These are phyloP conservation scores for Canis aureus DNA, from an alignment of 2,113 vertebrate species.

Conservation along the genomic window DNA sequence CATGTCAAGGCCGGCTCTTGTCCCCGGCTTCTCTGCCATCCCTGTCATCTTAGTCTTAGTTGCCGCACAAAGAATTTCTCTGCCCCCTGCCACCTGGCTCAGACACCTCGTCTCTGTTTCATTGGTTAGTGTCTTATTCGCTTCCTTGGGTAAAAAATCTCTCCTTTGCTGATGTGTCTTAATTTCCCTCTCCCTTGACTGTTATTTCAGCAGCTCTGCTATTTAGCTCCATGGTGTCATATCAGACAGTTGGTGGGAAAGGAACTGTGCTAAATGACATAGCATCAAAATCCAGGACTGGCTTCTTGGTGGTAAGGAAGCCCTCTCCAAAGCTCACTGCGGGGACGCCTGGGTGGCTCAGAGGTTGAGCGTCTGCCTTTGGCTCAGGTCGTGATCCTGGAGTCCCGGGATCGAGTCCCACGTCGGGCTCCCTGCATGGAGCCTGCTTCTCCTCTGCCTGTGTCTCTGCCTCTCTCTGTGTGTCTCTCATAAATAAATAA, in stretches of 20 bases:
- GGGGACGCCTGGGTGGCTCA: no score
- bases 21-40: background rate
- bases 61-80: background rate
- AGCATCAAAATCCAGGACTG: background rate
- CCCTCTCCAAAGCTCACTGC: background rate
- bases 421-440: no score
- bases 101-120: slow-evolving; percentile 49
- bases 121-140: slow-evolving; percentile 40
- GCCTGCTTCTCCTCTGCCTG: no score
- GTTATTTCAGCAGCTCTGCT: slow-evolving; percentile 64
- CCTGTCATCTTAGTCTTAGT: background rate
- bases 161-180: slow-evolving; percentile 44
- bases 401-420: no score
- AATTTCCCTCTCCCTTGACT: slow-evolving; percentile 58
- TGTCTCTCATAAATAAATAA: no score
- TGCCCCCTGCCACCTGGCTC: background rate
- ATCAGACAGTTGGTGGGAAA: slow-evolving; percentile 68
- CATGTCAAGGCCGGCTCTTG: background rate
- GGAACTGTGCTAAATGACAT: slow-evolving; percentile 21
- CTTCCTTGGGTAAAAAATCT: slow-evolving; percentile 5
- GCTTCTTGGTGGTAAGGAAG: slow-evolving; percentile 24
- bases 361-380: no score
- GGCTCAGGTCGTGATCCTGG: no score
- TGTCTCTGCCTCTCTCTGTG: no score
- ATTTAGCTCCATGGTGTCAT: slow-evolving; percentile 58